Evolutionary conservation across 2,888 invertebrate species (phyloP).

Genomic region (Rhabditoides inermis): DNA sequence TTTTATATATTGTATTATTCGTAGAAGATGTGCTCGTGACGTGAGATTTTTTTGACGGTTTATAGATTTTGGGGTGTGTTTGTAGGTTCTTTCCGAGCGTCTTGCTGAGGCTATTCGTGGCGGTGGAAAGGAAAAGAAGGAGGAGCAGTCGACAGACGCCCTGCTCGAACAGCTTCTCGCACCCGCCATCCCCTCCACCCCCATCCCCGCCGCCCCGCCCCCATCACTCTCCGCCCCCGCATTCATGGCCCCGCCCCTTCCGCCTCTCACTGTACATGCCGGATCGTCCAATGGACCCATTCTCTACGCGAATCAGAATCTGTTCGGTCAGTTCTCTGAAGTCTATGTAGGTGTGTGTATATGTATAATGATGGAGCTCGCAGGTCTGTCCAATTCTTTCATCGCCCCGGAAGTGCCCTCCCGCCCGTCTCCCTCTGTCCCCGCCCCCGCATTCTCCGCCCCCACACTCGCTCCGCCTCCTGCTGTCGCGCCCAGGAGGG

Average conservation of each 20-base stretch:
- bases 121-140: no score
- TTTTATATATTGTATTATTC: not conserved
- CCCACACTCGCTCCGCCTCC: conserved; percentile 21
- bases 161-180: not conserved
- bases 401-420: not conserved
- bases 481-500: conserved; percentile 24
- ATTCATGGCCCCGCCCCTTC: not conserved
- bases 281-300: no score
- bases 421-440: conserved; percentile 15
- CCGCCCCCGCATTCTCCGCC: conserved; percentile 21
- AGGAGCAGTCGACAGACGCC: no score
- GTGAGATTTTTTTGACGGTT: not conserved
- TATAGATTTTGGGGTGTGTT: not conserved
- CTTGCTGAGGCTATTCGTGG: no score
- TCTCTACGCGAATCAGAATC: no score
- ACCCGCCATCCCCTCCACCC: conserved; percentile 10
- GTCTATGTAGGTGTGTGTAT: not conserved
- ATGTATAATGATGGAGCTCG: not conserved
- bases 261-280: no score
- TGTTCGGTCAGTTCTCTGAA: no score
- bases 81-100: no score
- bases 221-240: conserved; percentile 1
- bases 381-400: not conserved
- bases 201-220: conserved; percentile 17
- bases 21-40: not conserved